These are phyloP conservation scores for Lochmaea crataegi DNA, from an alignment of 2,888 invertebrate genomes.

Conservation along the genomic window DNA sequence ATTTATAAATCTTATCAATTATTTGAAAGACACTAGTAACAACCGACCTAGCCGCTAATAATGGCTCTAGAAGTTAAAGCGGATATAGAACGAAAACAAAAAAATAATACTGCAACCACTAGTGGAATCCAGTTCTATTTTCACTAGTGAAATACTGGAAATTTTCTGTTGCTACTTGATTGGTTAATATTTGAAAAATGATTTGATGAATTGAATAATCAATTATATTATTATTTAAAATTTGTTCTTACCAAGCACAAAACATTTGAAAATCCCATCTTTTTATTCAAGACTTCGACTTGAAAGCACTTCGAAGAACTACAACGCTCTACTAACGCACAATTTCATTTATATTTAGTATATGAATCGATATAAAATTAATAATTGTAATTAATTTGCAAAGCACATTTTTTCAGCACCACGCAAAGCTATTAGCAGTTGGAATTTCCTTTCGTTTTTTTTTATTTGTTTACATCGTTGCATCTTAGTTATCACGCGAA, in stretches of 20 bases:
- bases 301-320: conserved; percentile 17
- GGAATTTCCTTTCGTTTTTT: conserved; percentile 11
- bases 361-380: conserved; percentile 13
- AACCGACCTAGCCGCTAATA: too few relatives aligned
- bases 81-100: too few relatives aligned
- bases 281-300: background rate
- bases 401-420: conserved; percentile 13
- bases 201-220: too few relatives aligned
- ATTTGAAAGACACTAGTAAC: too few relatives aligned
- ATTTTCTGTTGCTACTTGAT: too few relatives aligned
- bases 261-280: conserved; percentile 31
- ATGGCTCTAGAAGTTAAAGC: too few relatives aligned
- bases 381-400: conserved; percentile 24
- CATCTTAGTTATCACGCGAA: conserved; percentile 18
- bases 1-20: too few relatives aligned
- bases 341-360: conserved; percentile 11
- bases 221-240: background rate
- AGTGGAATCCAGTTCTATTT: too few relatives aligned
- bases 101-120: too few relatives aligned
- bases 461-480: background rate
- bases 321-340: conserved; percentile 1
- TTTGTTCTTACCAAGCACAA: conserved; percentile 27
- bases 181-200: background rate
- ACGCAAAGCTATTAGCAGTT: background rate
- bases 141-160: too few relatives aligned